phyloP scores from a whole-genome alignment of 2,888 invertebrate species.

The Gari tellinella region DNA sequence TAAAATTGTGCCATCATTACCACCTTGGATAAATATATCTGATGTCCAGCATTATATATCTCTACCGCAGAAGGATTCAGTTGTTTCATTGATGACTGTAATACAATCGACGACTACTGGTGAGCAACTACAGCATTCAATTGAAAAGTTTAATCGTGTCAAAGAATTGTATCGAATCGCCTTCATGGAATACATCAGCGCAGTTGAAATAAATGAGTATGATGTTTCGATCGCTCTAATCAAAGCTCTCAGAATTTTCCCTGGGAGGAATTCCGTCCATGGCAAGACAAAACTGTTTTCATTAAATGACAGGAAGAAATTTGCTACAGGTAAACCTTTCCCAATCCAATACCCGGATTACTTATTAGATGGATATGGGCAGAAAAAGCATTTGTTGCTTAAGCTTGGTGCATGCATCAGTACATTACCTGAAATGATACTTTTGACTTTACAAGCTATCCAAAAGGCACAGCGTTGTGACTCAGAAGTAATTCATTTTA shows the following conservation, averaged over 20 bases:
- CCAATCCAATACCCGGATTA: constrained; percentile 9
- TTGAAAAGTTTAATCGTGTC: background rate
- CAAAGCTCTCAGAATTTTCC: background rate
- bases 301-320: background rate
- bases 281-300: too few species aligned
- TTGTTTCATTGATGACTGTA: too few species aligned
- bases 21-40: constrained; percentile 2
- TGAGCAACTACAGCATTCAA: background rate
- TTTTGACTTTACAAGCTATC: background rate
- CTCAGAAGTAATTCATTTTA: constrained; percentile 22
- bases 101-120: too few species aligned
- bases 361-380: background rate
- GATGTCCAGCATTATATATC: background rate
- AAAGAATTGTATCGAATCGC: background rate
- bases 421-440: background rate
- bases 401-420: constrained; percentile 8
- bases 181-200: background rate
- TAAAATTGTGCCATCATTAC: constrained; percentile 1
- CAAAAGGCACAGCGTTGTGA: background rate
- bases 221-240: background rate
- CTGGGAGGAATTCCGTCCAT: too few species aligned
- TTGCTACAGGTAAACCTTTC: background rate
- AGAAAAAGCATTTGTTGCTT: background rate
- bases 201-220: too few species aligned
- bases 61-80: background rate